These are phyloP conservation scores for Amblyornis subalaris DNA, from an alignment of 2,113 vertebrate species.

Conservation along the genomic window DNA sequence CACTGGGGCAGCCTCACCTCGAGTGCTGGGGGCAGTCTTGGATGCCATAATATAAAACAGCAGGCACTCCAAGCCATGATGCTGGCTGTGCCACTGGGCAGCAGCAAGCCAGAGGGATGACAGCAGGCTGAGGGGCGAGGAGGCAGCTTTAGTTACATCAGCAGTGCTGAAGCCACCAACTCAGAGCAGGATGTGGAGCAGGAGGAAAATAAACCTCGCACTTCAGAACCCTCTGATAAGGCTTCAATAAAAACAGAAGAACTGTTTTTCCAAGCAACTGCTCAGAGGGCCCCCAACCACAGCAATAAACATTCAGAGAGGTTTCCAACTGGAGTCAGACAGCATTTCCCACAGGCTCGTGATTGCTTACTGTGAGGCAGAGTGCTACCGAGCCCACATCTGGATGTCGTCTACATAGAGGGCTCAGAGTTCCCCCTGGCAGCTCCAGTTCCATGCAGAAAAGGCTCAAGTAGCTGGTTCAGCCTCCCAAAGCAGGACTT, in stretches of 20 bases:
- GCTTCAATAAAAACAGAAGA: neutral
- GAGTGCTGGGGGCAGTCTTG: too few species aligned
- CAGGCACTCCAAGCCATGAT: accelerated
- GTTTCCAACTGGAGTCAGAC: neutral
- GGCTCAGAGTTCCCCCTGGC: neutral
- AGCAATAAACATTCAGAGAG: neutral
- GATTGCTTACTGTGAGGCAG: neutral
- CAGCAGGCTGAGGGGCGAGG: neutral
- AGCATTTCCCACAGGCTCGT: neutral
- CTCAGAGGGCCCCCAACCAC: neutral
- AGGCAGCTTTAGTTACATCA: neutral
- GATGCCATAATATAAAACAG: too few species aligned
- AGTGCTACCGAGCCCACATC: neutral
- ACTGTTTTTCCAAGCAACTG: neutral
- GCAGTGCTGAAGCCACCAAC: neutral
- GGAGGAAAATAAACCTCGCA: neutral
- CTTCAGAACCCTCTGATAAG: neutral
- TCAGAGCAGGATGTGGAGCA: neutral
- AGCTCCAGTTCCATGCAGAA: neutral
- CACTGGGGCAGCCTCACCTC: too few species aligned
- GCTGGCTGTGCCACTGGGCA: neutral
- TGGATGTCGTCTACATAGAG: neutral
- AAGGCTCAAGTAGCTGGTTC: neutral
- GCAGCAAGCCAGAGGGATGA: neutral
- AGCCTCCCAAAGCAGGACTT: neutral